Evolutionary conservation across 2,888 invertebrate species (phyloP), one percentile per base, ranked within the genome.

Genomic region (Cerceris rybyensis): DNA sequence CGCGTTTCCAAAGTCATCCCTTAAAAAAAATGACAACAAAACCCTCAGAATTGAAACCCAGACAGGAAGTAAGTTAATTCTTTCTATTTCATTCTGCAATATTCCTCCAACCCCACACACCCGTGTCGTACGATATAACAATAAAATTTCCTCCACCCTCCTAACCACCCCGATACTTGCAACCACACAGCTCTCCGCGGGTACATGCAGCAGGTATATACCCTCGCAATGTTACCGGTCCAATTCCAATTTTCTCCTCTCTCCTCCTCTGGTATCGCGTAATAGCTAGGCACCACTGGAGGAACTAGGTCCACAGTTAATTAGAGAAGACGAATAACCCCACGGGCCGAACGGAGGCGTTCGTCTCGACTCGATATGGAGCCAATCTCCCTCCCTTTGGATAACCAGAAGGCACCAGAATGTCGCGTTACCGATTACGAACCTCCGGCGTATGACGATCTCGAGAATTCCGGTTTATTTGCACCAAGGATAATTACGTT

Each of bases 241-340:
- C 85, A 82, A 88, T 87, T 88, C 82, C 87, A 86, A 86, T 89
- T 86, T 81, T 81, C 84, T 69, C 71, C 68, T 64, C 68, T 80
- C 78, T 68, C 65, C 57, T 28, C 41, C 39, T 50, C 65, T 50
- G 50, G 60, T 54, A 65, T 59, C 68, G 50, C 58, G 68, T 50
- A 57, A 65, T 70, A 54, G 68, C 16, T 46, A 46, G 50, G 43
- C 16, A 49, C 43, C 16, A 55, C 14, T 50, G 68, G 55, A 63
- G 59, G 69, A 64, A 75, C 70, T 65, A 70, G 82, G 69, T 67
- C 80, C 71, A 68, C 78, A 76, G 87, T 87, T 89, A 89, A 89
- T 89, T 87, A 87, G 86, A 80, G 80, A 83, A 88, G 87, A 88
- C 83, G 87, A 86, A 88, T 83, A 86, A 77, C 72, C 72, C 61